Base-by-base conservation (phyloP, 2,113 vertebrate species). In the Lathamus discolor region DNA sequence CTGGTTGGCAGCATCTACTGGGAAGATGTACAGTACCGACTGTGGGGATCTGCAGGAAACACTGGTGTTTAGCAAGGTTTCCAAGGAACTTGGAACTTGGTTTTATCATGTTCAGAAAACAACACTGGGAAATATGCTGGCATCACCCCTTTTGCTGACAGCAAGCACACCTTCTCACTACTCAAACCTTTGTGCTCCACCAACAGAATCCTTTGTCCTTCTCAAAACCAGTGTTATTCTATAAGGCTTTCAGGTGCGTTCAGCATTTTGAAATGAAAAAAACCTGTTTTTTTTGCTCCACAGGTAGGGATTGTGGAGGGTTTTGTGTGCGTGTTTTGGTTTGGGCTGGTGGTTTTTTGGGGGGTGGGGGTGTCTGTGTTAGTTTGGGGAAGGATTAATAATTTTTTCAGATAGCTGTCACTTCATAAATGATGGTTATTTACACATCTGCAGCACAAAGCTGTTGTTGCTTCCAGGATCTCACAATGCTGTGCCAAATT, bases 401-500 rank as follows among this genome's bases (percentile, higher is more conserved):
- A 23, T 19, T 35, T 55, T 16, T 5, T 6, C 9, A 35, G 46
- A 31, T 2, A 52, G 48, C 39, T 41, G 15, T 44, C 37, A 20
- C 62, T 63, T 73, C 20, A 17, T 28, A 28, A 27, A 27, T 67
- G n/a, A 41, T 33, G 37, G 28, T 37, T 8, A 7, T 52, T 51
- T 14, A 18, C 44, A 23, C 13, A 13, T 8, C 44, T 24, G 29
- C 39, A 39, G 27, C 51, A 46, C 39, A 35, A 39, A n/a, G 28
- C 59, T 16, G 23, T 17, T 3, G 0, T 2, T 29, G 49, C 41
- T 62, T 28, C 78, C 66, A 61, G 57, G 49, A 24, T n/a, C 27
- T 52, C n/a, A 7, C 8, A 7, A 18, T 1, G 7, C 43, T 5
- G 2, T 2, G 5, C 55, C 35, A 17, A 35, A 35, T 7, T 10